Evolutionary conservation across 2,888 invertebrate species (phyloP).

Genomic region (Polydrusus pterygomalis): DNA sequence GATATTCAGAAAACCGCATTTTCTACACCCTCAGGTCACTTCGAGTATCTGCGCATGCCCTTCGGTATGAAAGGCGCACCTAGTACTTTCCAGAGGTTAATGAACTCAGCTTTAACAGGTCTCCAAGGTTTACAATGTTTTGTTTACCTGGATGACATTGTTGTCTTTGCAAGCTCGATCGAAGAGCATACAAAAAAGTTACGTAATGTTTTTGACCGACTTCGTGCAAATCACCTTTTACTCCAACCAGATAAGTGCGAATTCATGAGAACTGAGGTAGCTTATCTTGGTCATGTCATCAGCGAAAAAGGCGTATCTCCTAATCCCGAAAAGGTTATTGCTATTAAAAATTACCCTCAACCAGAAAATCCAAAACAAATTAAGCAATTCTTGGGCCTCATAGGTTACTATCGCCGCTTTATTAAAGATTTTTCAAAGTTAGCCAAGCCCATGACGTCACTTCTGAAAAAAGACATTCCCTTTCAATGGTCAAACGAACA

Average conservation of each 20-base stretch:
- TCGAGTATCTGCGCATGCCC: constrained; percentile 61
- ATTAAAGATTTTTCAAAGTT: constrained; percentile 40
- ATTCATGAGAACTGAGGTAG: constrained; percentile 57
- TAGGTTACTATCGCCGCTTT: constrained; percentile 62
- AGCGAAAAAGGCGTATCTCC: constrained; percentile 66
- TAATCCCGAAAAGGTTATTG: constrained; percentile 63
- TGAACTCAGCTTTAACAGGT: background rate
- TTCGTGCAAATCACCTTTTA: constrained; percentile 61
- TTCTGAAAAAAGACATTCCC: constrained; percentile 41
- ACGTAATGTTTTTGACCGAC: constrained; percentile 61
- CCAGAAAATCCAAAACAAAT: constrained; percentile 61
- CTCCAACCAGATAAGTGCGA: constrained; percentile 59
- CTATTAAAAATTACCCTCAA: constrained; percentile 60
- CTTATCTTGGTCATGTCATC: constrained; percentile 62
- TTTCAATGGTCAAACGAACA: constrained; percentile 49
- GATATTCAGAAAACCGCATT: constrained; percentile 66
- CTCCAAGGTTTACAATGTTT: constrained; percentile 40
- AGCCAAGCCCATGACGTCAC: background rate
- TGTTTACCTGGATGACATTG: constrained; percentile 62
- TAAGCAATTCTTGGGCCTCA: constrained; percentile 64
- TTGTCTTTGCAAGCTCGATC: constrained; percentile 59
- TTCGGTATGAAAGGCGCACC: constrained; percentile 61
- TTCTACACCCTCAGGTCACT: constrained; percentile 63
- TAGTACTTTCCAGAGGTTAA: constrained; percentile 54
- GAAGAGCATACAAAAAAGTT: constrained; percentile 64